Evolutionary conservation across 2,113 vertebrate genomes (phyloP).

Genomic region (Onychostruthus taczanowskii): DNA sequence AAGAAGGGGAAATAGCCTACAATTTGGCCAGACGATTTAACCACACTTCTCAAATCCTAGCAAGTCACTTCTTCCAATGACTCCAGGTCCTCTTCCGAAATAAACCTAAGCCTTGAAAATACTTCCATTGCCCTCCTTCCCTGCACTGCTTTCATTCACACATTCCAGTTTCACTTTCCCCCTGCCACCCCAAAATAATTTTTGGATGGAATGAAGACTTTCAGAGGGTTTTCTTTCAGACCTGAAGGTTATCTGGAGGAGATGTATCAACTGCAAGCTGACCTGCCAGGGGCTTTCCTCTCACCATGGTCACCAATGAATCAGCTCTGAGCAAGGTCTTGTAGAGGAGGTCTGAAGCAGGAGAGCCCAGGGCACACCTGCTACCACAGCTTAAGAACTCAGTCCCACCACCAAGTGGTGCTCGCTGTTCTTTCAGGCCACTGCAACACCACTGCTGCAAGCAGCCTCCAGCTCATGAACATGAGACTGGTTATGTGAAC

Average conservation of each 20-base stretch:
- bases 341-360: background rate
- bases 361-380: accelerated
- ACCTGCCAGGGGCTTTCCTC: background rate
- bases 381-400: background rate
- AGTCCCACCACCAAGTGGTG: background rate
- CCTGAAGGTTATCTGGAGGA: background rate
- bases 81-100: background rate
- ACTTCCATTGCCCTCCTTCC: background rate
- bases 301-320: background rate
- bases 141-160: background rate
- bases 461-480: background rate
- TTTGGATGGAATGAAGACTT: background rate
- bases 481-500: background rate
- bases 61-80: background rate
- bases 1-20: background rate
- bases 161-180: background rate
- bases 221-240: background rate
- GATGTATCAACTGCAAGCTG: background rate
- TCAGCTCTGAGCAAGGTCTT: background rate
- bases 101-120: background rate
- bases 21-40: background rate
- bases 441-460: background rate
- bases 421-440: background rate
- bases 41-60: background rate
- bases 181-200: background rate